Conservation (phyloP, 2,888 invertebrate species). For the Drosophila phalerata region DNA sequence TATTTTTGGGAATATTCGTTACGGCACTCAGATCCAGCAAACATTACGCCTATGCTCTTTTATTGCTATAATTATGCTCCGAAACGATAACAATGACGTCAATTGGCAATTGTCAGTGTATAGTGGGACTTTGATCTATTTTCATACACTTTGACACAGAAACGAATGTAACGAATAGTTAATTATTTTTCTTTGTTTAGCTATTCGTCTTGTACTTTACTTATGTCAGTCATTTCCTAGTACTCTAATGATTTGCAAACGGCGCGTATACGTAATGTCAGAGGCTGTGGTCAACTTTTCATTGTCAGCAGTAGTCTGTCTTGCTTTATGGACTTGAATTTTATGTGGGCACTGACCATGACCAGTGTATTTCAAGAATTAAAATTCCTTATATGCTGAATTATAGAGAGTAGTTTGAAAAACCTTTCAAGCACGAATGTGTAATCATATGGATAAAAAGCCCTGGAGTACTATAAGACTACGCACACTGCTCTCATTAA, state of each 20-base stretch:
- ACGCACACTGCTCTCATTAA: constrained; percentile 7
- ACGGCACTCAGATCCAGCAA: constrained; percentile 36
- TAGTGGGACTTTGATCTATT: background rate
- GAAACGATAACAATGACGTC: constrained; percentile 68
- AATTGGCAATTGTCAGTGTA: constrained; percentile 19
- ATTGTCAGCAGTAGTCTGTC: background rate
- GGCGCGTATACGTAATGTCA: constrained; percentile 16
- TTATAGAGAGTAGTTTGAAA: background rate
- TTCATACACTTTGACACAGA: background rate
- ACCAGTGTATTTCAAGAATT: constrained; percentile 10
- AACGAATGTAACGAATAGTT: background rate
- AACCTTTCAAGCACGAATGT: background rate
- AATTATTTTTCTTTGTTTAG: constrained; percentile 8
- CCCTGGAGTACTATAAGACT: background rate
- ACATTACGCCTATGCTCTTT: constrained; percentile 18
- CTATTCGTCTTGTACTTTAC: constrained; percentile 3
- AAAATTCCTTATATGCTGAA: background rate
- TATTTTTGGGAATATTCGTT: constrained; percentile 53
- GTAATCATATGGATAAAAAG: background rate
- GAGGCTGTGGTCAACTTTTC: background rate
- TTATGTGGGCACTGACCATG: constrained; percentile 6
- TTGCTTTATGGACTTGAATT: constrained; percentile 2
- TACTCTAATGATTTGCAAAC: background rate
- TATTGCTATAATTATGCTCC: constrained; percentile 10
- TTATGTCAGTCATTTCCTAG: background rate